Evolutionary conservation across 2,113 vertebrate species (phyloP).

Genomic region (Scytalopus superciliaris): DNA sequence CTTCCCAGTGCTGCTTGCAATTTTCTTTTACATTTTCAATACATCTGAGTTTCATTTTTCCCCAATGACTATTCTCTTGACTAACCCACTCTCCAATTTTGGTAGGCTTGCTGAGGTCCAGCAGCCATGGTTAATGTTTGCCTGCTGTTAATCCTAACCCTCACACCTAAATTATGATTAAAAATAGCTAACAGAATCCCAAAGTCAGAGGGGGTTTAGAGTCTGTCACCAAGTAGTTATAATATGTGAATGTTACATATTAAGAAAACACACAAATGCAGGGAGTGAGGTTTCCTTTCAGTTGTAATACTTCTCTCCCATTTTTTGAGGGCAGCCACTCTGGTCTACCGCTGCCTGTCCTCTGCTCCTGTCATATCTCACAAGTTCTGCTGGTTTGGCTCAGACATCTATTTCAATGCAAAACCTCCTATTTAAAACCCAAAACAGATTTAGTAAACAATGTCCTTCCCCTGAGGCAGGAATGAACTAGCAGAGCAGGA

Average conservation of each 20-base stretch:
- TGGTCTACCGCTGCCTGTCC: conserved; percentile 17
- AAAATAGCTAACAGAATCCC: conserved; percentile 42
- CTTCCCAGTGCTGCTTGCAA: background rate
- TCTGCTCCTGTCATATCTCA: conserved; percentile 2
- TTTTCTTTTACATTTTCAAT: conserved; percentile 19
- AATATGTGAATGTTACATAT: background rate
- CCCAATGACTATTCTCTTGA: background rate
- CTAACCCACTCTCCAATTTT: background rate
- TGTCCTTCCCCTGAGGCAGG: background rate
- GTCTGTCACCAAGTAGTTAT: conserved; percentile 45
- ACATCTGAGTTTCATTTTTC: conserved; percentile 36
- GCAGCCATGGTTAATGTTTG: conserved; percentile 11
- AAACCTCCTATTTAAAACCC: conserved; percentile 41
- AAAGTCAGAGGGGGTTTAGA: background rate
- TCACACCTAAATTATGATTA: conserved; percentile 57
- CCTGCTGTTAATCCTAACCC: conserved; percentile 56
- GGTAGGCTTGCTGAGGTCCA: conserved; percentile 4
- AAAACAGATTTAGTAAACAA: conserved; percentile 36
- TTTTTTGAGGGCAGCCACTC: conserved; percentile 24
- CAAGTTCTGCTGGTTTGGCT: background rate
- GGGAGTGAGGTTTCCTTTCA: conserved; percentile 43
- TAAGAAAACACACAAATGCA: conserved; percentile 32
- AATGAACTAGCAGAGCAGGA: background rate
- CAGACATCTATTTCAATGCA: background rate
- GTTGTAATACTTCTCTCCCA: conserved; percentile 9